Percentiles rank a stretch among this genome's conserved stretches.
Evolutionary conservation across 1,140 invertebrate species (phyloP).

Genomic region (Lepidurus couesii): DNA sequence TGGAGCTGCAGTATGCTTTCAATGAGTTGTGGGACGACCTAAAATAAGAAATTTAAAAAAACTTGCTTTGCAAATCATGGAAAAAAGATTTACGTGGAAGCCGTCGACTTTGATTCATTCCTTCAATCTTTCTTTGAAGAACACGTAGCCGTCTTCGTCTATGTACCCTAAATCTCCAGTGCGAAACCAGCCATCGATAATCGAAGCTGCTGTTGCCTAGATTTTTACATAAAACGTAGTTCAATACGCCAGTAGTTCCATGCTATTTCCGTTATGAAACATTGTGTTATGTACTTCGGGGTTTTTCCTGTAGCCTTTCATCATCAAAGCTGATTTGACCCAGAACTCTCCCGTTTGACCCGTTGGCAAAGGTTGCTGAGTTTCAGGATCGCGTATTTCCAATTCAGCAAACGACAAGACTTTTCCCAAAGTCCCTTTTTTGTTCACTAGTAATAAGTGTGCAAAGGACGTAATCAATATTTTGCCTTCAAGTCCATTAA

Average conservation of each 20-base stretch:
- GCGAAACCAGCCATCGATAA: constrained; percentile 57
- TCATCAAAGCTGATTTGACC: constrained; percentile 54
- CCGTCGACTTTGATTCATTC: constrained; percentile 58
- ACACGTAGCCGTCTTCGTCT: constrained; percentile 51
- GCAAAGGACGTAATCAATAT: no score
- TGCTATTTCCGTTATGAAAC: not conserved
- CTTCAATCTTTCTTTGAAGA: constrained; percentile 56
- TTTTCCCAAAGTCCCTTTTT: not conserved
- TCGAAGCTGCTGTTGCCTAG: constrained; percentile 35
- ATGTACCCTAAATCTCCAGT: constrained; percentile 61
- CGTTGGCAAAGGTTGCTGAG: not conserved
- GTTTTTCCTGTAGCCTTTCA: constrained; percentile 51
- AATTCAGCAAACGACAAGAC: not conserved
- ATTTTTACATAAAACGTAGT: constrained; percentile 32
- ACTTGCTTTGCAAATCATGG: not conserved
- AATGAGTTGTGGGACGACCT: constrained; percentile 51
- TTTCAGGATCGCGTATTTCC: not conserved
- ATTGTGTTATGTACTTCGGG: constrained; percentile 35
- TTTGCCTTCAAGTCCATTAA: no score
- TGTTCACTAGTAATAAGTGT: not conserved
- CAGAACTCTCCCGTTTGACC: constrained; percentile 61
- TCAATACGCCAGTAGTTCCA: no score
- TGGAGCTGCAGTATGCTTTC: constrained; percentile 49
- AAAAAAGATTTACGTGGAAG: constrained; percentile 44
- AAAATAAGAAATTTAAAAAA: not conserved